Percentiles rank a stretch among this genome's conserved stretches.
Evolutionary conservation across 2,113 vertebrate genomes (phyloP).

Genomic region (Montifringilla adamsi): DNA sequence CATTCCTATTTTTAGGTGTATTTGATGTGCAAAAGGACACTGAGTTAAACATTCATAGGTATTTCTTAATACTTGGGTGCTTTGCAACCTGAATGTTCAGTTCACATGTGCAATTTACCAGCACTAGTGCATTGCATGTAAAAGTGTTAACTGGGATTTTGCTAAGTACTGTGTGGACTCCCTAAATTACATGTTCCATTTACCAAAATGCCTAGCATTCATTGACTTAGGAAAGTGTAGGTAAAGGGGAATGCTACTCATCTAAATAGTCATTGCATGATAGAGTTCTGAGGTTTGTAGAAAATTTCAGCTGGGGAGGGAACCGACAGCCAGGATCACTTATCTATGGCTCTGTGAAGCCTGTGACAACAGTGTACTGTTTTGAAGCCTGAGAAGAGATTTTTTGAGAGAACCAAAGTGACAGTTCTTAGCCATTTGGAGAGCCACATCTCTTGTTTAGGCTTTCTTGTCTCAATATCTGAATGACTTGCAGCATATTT

Average conservation of each 20-base stretch:
- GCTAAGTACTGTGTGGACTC: background rate
- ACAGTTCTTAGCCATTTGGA: background rate
- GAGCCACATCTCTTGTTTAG: background rate
- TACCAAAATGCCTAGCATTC: background rate
- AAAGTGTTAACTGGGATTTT: background rate
- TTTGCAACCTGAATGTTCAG: background rate
- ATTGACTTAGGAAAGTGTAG: background rate
- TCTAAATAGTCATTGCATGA: background rate
- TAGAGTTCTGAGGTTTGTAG: background rate
- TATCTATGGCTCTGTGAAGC: background rate
- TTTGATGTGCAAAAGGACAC: background rate
- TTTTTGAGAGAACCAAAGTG: background rate
- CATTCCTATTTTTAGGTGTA: background rate
- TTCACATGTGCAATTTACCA: background rate
- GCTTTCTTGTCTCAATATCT: background rate
- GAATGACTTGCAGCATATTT: background rate
- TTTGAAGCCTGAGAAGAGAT: background rate
- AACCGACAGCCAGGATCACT: background rate
- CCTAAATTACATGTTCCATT: background rate
- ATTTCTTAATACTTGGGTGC: background rate
- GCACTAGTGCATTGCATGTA: rapidly evolving
- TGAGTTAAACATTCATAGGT: background rate
- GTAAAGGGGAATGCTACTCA: background rate
- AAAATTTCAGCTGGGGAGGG: background rate
- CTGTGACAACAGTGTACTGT: background rate